Percentiles rank a stretch among this genome's conserved stretches.
Conservation (phyloP, 2,888 invertebrate genomes). For the Steinernema hermaphroditum region DNA sequence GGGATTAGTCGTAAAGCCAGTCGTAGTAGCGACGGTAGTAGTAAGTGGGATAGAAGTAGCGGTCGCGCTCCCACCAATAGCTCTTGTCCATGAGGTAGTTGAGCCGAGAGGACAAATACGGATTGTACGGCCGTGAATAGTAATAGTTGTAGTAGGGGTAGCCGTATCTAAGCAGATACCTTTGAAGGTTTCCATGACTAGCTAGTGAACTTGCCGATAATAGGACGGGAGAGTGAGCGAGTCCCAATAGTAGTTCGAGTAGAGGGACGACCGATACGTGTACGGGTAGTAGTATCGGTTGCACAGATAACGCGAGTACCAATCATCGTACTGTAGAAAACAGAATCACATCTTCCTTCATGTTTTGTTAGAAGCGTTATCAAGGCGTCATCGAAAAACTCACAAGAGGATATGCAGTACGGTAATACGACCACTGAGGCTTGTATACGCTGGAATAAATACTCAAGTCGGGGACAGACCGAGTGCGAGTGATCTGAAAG, state of each 20-base stretch:
- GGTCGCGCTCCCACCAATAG: constrained; percentile 29
- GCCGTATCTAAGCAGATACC: background rate
- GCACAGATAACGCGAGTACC: constrained; percentile 21
- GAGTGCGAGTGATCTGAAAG: constrained; percentile 49
- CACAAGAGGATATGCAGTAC: constrained; percentile 6
- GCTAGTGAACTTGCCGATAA: background rate
- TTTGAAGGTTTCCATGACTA: background rate
- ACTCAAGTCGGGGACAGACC: constrained; percentile 54
- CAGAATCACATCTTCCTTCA: too few species aligned
- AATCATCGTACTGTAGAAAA: constrained; percentile 19
- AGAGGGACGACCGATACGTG: constrained; percentile 15
- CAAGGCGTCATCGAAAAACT: background rate
- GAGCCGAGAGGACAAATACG: constrained; percentile 3
- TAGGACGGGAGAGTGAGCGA: background rate
- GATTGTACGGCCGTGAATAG: constrained; percentile 24
- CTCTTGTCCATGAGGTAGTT: background rate
- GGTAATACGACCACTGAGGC: constrained; percentile 25
- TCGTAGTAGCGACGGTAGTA: constrained; percentile 25
- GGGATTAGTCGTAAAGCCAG: constrained; percentile 22
- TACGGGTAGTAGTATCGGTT: constrained; percentile 23
- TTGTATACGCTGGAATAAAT: constrained; percentile 39
- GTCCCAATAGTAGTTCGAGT: constrained; percentile 26
- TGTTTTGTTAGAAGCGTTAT: too few species aligned
- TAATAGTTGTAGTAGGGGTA: constrained; percentile 29
- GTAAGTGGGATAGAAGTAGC: constrained; percentile 16